Evolutionary conservation across 2,113 vertebrate species (phyloP).

Genomic region (Phycodurus eques): DNA sequence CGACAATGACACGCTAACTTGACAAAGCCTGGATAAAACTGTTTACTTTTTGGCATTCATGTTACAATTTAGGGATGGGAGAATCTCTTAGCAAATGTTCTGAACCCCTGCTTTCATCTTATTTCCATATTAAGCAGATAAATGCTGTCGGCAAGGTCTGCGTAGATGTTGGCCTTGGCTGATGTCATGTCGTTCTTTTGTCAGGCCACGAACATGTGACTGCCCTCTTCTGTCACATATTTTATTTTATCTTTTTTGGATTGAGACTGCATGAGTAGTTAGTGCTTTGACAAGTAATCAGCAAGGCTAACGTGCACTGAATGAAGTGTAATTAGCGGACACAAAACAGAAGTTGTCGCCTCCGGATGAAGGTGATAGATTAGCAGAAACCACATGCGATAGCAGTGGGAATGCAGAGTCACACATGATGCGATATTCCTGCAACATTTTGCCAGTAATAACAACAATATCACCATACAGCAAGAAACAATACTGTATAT

Average conservation of each 20-base stretch:
- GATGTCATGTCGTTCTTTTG: not conserved
- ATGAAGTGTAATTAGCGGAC: constrained; percentile 5
- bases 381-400: constrained; percentile 6
- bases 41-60: not conserved
- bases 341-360: constrained; percentile 11
- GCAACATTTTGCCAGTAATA: not conserved
- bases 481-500: not conserved
- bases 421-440: not conserved
- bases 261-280: not conserved
- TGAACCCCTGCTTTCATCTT: no score
- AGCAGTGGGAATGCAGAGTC: not conserved
- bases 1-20: not conserved
- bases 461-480: not conserved
- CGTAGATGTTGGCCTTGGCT: not conserved
- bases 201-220: not conserved
- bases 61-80: no score
- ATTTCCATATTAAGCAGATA: not conserved
- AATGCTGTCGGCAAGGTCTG: not conserved
- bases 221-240: not conserved
- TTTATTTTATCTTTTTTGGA: not conserved
- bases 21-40: not conserved
- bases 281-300: not conserved
- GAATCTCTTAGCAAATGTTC: no score
- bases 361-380: constrained; percentile 46
- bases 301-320: constrained; percentile 5